These are phyloP conservation scores for Conus betulinus DNA, from an alignment of 1,140 invertebrate species.

Conservation along the genomic window DNA sequence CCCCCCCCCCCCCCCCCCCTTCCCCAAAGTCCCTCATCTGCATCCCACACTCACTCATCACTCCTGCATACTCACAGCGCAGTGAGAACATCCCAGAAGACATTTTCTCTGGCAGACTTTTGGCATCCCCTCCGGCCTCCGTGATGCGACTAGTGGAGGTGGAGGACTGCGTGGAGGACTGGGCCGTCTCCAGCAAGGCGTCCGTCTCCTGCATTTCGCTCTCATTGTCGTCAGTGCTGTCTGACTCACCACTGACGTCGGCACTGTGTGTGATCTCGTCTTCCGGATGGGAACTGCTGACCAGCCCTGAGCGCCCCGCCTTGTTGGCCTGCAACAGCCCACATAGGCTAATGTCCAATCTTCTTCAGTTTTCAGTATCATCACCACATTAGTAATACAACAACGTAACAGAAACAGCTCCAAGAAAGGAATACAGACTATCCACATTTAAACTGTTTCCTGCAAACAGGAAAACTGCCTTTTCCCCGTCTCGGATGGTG, in stretches of 20 bases:
- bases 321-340: slow-evolving; percentile 13
- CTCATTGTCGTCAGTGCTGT: slow-evolving; percentile 10
- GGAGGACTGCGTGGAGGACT: not conserved
- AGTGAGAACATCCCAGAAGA: slow-evolving; percentile 1
- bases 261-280: slow-evolving; percentile 40
- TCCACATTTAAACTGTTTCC: too few relatives aligned
- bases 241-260: slow-evolving; percentile 42
- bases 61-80: not conserved
- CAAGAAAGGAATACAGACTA: too few relatives aligned
- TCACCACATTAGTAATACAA: too few relatives aligned
- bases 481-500: too few relatives aligned
- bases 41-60: too few relatives aligned
- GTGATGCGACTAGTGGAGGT: not conserved
- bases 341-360: not conserved
- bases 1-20: too few relatives aligned
- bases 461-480: too few relatives aligned
- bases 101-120: not conserved
- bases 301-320: not conserved
- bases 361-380: too few relatives aligned
- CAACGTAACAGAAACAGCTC: too few relatives aligned
- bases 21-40: too few relatives aligned
- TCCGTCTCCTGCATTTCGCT: slow-evolving; percentile 47
- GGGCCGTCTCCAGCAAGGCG: not conserved
- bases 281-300: not conserved
- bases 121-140: not conserved